Evolutionary conservation across 1,140 invertebrate species (phyloP), one percentile per base, ranked within the genome.

Genomic region (Heterodera schachtii): DNA sequence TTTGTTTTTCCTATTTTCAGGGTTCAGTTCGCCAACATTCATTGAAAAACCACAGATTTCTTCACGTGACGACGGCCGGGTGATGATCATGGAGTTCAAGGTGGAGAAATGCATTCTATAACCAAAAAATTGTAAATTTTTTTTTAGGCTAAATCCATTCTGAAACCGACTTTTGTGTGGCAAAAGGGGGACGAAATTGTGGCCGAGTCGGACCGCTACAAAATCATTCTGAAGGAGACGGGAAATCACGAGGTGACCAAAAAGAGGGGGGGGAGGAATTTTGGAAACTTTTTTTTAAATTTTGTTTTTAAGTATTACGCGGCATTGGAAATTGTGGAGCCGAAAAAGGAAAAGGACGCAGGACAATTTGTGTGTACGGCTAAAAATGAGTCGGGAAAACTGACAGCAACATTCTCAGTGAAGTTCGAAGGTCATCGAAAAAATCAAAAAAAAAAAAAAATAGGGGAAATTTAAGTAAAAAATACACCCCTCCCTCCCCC

Each of bases 1-100:
- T 19, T 19, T 19, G 16, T 6, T 11, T 11, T 5, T 78, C 46
- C 64, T n/a, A 16, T 74, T 57, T 87, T 84, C 85, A 85, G 91
- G 91, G 21, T 89, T 89, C 87, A 87, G 96, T 87, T 95, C 96
- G 16, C 97, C 97, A 77, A 96, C 95, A n/a, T 99, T 99, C 91
- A 93, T 96, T 66, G 96, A 98, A 90, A 99, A 99, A 91, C 97
- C 97, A 21, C 93, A 93, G 83, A 98, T 97, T 86, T 94, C 94
- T 83, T 97, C 97, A 0, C 94, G 96, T 90, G 94, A 97, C 88
- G 95, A 95, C 88, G 96, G 96, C 7, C 96, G 97, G 92, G 92
- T 97, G 70, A 95, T 98, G n/a, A 93, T 97, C 73, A 97, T 99
- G 95, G 96, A 97, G 90, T 98, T 96, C 90, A 95, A 94, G 89